Conservation (phyloP, 2,888 invertebrate species). For the Drosophila putrida region DNA sequence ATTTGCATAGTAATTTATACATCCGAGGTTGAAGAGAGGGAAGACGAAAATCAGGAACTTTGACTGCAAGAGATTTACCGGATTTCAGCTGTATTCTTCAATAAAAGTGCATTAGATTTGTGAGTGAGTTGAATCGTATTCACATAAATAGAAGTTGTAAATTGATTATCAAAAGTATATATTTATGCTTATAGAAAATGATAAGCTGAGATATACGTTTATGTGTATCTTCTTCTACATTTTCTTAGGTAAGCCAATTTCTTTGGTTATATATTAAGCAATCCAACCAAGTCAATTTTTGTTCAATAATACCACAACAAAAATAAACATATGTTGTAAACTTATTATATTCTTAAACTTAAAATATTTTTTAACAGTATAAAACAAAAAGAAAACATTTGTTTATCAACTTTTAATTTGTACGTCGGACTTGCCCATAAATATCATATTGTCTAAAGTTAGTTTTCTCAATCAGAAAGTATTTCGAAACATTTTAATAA, state of each 20-base stretch:
- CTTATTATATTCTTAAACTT: no score
- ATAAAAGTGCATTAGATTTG: background rate
- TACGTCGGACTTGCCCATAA: no score
- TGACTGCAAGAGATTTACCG: conserved; percentile 59
- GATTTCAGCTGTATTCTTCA: conserved; percentile 27
- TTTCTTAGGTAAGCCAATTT: background rate
- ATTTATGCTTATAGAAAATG: conserved; percentile 5
- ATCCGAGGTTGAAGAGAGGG: background rate
- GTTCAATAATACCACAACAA: no score
- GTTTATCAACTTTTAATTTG: no score
- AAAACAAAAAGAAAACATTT: no score
- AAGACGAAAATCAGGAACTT: conserved; percentile 37
- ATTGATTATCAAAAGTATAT: conserved; percentile 3
- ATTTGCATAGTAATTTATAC: conserved; percentile 58
- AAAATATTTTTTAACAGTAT: no score
- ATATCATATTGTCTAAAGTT: background rate
- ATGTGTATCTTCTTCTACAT: background rate
- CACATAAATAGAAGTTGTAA: conserved; percentile 4
- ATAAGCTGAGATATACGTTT: background rate
- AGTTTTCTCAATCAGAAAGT: background rate
- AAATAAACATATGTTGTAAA: no score
- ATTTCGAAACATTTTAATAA: background rate
- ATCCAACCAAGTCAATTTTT: no score
- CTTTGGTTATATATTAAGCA: no score
- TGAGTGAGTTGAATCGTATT: conserved; percentile 2